Conservation (phyloP, 2,888 invertebrate genomes). For the Halocaridina rubra region DNA sequence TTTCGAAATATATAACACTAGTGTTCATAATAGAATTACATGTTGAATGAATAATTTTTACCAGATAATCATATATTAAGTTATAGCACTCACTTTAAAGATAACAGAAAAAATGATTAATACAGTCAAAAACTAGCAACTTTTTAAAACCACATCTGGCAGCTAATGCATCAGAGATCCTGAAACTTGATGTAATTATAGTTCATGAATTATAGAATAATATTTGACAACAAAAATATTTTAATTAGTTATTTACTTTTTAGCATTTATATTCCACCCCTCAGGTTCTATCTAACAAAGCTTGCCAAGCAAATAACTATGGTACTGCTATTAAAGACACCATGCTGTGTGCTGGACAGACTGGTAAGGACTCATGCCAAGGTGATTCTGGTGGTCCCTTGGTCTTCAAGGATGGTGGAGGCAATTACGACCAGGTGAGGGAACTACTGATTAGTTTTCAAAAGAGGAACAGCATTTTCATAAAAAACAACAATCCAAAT, state of each 20-base stretch:
- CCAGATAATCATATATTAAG: too few species aligned
- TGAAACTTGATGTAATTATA: not conserved
- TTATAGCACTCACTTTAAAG: too few species aligned
- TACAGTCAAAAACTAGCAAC: too few species aligned
- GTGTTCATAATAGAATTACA: too few species aligned
- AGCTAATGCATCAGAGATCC: not conserved
- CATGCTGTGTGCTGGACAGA: conserved; percentile 39
- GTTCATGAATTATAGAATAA: not conserved
- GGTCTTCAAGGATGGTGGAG: conserved; percentile 15
- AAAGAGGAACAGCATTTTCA: too few species aligned
- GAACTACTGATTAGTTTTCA: too few species aligned
- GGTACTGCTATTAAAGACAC: not conserved
- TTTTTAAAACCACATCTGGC: too few species aligned
- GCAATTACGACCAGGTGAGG: conserved; percentile 49
- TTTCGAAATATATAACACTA: too few species aligned
- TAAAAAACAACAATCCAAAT: too few species aligned
- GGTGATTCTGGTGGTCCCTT: conserved; percentile 44
- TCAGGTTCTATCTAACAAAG: conserved; percentile 12
- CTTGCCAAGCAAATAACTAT: not conserved
- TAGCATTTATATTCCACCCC: not conserved
- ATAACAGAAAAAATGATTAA: too few species aligned
- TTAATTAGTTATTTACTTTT: not conserved
- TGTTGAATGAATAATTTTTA: too few species aligned
- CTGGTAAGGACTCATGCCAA: conserved; percentile 46
- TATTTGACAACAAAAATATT: not conserved